These are phyloP conservation scores for Etia nguti DNA, from an alignment of 2,113 vertebrate species.

Conservation along the genomic window DNA sequence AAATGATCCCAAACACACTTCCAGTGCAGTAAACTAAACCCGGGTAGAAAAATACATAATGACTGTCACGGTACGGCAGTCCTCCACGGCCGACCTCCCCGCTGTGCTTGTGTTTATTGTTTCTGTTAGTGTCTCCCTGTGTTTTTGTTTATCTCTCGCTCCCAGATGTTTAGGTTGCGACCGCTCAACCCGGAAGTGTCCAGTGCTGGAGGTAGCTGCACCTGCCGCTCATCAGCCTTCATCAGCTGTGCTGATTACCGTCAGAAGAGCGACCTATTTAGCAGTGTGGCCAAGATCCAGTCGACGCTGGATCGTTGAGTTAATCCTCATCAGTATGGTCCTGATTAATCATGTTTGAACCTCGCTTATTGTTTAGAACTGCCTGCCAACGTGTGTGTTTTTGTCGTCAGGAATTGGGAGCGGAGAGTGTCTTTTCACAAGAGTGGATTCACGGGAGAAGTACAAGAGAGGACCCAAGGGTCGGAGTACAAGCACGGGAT, in stretches of 20 bases:
- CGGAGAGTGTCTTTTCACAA: not conserved
- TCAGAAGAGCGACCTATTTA: not conserved
- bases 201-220: not conserved
- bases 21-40: not conserved
- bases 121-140: not conserved
- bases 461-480: not conserved
- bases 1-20: not conserved
- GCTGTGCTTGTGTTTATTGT: not conserved
- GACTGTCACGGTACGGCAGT: not conserved
- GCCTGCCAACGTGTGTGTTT: accelerated
- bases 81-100: not conserved
- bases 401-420: not conserved
- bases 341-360: not conserved
- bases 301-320: not conserved
- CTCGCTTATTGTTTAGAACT: accelerated
- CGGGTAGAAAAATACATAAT: not conserved
- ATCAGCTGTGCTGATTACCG: not conserved
- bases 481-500: accelerated
- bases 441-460: accelerated
- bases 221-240: not conserved
- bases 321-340: not conserved
- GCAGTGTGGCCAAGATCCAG: not conserved
- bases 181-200: accelerated
- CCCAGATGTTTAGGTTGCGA: not conserved
- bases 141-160: not conserved